phyloP scores from a whole-genome alignment of 2,113 vertebrate genomes.

The Paradisaea rubra region DNA sequence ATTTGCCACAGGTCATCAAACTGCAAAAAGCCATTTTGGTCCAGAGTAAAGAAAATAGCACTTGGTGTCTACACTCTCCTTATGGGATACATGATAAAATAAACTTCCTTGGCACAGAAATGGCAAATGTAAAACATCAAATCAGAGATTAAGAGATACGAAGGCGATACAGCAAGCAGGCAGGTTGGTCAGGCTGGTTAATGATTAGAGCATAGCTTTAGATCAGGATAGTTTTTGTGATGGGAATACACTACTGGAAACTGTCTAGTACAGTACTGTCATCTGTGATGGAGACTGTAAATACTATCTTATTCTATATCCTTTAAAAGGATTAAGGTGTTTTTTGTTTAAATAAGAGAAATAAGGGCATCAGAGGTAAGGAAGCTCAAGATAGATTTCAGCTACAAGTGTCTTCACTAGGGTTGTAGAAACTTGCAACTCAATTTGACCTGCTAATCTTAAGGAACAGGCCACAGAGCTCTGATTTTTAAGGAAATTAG shows the following conservation, averaged over 20 bases:
- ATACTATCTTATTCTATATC: background rate
- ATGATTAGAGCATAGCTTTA: background rate
- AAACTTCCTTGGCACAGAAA: background rate
- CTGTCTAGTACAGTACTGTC: background rate
- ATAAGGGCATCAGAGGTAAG: background rate
- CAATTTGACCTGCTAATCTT: background rate
- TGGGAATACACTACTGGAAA: background rate
- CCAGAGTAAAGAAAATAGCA: background rate
- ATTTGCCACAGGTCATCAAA: background rate
- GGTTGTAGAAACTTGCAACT: background rate
- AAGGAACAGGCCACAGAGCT: background rate
- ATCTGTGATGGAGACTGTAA: background rate
- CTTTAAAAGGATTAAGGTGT: background rate
- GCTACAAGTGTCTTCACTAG: background rate
- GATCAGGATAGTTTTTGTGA: background rate
- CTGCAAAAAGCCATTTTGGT: background rate
- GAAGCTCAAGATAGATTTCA: background rate
- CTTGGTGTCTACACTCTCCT: fast-evolving
- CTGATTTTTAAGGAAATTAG: background rate
- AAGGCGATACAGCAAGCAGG: background rate
- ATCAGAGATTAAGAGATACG: background rate
- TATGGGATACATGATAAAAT: fast-evolving
- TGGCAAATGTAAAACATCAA: background rate
- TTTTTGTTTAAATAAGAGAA: background rate
- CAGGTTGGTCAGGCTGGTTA: background rate